phyloP scores from a whole-genome alignment of 2,888 invertebrate species.

The Coenonympha glycerion region DNA sequence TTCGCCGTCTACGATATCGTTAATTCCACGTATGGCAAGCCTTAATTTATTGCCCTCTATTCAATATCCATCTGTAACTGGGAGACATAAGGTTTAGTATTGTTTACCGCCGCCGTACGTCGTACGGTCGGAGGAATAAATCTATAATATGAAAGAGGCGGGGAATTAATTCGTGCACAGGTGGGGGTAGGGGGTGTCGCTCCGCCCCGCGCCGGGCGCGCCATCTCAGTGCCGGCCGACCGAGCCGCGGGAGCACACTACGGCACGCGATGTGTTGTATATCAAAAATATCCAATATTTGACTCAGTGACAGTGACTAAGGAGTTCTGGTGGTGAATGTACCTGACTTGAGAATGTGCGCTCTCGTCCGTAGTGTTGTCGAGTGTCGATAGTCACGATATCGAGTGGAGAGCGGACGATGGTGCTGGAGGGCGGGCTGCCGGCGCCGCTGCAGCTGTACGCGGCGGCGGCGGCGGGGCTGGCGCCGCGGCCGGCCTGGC shows the following conservation, averaged over 20 bases:
- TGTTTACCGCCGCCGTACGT: slow-evolving; percentile 53
- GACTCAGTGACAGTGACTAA: slow-evolving; percentile 22
- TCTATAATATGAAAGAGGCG: slow-evolving; percentile 76
- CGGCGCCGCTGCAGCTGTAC: slow-evolving; percentile 82
- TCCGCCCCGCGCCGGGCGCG: slow-evolving; percentile 60
- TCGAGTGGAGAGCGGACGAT: slow-evolving; percentile 61
- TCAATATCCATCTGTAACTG: slow-evolving; percentile 66
- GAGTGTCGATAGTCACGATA: slow-evolving; percentile 52
- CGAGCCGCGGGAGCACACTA: slow-evolving; percentile 43
- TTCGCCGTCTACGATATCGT: slow-evolving; percentile 52
- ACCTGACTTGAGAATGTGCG: slow-evolving; percentile 35
- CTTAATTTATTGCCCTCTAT: slow-evolving; percentile 66
- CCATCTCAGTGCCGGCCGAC: slow-evolving; percentile 65
- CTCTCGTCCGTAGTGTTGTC: slow-evolving; percentile 41
- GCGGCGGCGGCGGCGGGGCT: slow-evolving; percentile 81
- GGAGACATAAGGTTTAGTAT: slow-evolving; percentile 67
- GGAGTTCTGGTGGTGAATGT: slow-evolving; percentile 8
- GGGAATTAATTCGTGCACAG: slow-evolving; percentile 63
- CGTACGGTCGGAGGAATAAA: slow-evolving; percentile 68
- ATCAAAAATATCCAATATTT: neutral
- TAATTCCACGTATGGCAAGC: slow-evolving; percentile 69
- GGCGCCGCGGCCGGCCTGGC: slow-evolving; percentile 75
- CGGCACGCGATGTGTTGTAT: slow-evolving; percentile 25
- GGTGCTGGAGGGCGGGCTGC: slow-evolving; percentile 81
- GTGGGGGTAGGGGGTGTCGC: slow-evolving; percentile 56